A percentile compares a stretch with the other conserved stretches of the same genome.
Evolutionary conservation across 2,797 vertebrate genomes (phyloP).

Genomic region (Philypnodon macrostomus): DNA sequence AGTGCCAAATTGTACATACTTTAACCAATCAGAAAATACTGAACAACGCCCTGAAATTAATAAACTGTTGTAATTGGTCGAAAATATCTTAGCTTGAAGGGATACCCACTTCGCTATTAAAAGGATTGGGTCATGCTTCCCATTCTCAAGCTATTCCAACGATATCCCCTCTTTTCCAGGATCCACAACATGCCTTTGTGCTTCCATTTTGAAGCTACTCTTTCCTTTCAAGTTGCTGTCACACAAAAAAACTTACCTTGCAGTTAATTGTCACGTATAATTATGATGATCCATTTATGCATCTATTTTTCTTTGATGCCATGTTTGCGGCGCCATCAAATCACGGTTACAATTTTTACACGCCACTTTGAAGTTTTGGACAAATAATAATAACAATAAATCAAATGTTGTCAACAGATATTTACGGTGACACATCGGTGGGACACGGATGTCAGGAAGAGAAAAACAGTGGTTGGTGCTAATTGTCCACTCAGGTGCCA

Average conservation of each 20-base stretch:
- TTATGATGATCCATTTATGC: conserved; percentile 2
- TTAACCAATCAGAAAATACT: no score
- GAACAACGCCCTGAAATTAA: no score
- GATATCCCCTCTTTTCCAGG: no score
- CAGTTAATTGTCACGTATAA: conserved; percentile 2
- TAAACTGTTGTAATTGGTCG: no score
- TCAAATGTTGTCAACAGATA: conserved; percentile 9
- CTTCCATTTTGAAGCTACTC: conserved; percentile 22
- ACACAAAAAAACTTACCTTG: background rate
- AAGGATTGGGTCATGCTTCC: no score
- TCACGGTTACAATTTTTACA: background rate
- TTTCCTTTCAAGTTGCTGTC: background rate
- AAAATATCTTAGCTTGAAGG: no score
- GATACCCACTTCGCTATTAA: no score
- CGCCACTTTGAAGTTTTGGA: background rate
- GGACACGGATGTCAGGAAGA: background rate
- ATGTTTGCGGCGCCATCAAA: conserved; percentile 1
- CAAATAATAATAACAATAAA: conserved; percentile 6
- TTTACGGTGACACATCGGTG: background rate
- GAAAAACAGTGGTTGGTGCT: conserved; percentile 4
- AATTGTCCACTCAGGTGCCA: conserved; percentile 17
- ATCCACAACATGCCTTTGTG: no score
- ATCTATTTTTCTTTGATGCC: conserved; percentile 1
- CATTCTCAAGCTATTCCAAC: no score
- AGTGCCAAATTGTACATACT: no score